These are phyloP conservation scores for Menidia beryllina DNA, from an alignment of 2,113 vertebrate genomes.

Conservation along the genomic window DNA sequence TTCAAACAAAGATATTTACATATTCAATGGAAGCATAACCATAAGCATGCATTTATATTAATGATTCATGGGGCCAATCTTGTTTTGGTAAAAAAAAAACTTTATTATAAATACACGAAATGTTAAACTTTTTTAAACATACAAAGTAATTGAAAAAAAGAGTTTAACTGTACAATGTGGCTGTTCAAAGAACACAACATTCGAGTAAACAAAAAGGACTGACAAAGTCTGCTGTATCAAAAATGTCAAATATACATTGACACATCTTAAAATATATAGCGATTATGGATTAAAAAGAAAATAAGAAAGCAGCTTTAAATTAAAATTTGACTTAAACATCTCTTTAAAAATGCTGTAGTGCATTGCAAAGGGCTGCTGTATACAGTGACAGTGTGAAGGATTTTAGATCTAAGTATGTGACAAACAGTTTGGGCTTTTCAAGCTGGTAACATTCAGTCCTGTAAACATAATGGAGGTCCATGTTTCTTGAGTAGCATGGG, in stretches of 20 bases:
- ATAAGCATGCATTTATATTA: conserved; percentile 76
- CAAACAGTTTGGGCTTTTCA: conserved; percentile 14
- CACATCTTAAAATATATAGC: conserved; percentile 48
- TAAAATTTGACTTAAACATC: conserved; percentile 58
- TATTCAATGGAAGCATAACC: conserved; percentile 41
- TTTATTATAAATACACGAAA: conserved; percentile 86
- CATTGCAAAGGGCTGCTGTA: conserved; percentile 46
- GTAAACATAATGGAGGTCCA: conserved; percentile 25
- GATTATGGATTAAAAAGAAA: conserved; percentile 19
- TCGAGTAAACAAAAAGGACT: conserved; percentile 49
- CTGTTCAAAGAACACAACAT: conserved; percentile 60
- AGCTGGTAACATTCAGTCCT: conserved; percentile 17
- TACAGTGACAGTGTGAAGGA: conserved; percentile 40
- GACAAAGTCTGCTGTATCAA: conserved; percentile 50
- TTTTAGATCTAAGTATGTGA: conserved; percentile 23
- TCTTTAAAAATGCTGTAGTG: conserved; percentile 51
- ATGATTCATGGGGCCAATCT: conserved; percentile 82
- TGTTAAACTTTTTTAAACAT: conserved; percentile 73
- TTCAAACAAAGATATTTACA: conserved; percentile 7
- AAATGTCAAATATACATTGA: conserved; percentile 46
- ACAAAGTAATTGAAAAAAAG: conserved; percentile 69
- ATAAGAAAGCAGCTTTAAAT: conserved; percentile 39
- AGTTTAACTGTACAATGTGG: conserved; percentile 62
- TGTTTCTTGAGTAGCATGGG: conserved; percentile 27
- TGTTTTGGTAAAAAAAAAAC: conserved; percentile 76